Conservation (phyloP, 2,797 vertebrate genomes). For the Pygocentrus nattereri region DNA sequence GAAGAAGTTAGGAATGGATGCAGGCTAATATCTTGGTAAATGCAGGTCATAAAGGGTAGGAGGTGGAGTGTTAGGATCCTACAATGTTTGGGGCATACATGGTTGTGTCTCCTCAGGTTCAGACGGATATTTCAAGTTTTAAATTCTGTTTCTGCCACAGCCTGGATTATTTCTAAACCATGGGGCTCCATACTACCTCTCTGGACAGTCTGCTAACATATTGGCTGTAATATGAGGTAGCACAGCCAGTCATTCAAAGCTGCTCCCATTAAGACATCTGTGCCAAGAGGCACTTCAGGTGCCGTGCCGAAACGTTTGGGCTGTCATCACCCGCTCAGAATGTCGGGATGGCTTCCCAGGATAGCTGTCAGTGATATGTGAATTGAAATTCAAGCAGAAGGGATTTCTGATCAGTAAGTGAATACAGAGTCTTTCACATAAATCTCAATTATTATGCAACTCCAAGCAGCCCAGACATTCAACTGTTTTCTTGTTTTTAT, state of each 20-base stretch:
- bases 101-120: neutral
- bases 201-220: slow-evolving; percentile 18
- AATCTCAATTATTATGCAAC: neutral
- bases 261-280: slow-evolving; percentile 32
- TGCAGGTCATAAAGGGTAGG: no score
- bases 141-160: slow-evolving; percentile 9
- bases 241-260: neutral
- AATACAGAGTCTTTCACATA: neutral
- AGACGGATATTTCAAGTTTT: neutral
- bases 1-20: no score
- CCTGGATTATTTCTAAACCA: slow-evolving; percentile 5
- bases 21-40: no score
- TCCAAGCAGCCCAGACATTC: neutral
- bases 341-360: slow-evolving; percentile 45
- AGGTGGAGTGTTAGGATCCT: no score
- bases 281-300: slow-evolving; percentile 36
- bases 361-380: slow-evolving; percentile 44
- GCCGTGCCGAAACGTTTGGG: slow-evolving; percentile 32
- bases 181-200: neutral
- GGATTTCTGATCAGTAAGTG: slow-evolving; percentile 55
- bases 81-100: neutral
- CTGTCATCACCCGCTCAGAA: slow-evolving; percentile 49
- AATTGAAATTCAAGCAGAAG: slow-evolving; percentile 64
- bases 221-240: neutral
- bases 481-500: neutral